These are phyloP conservation scores for Oceanodroma tethys DNA, from an alignment of 2,113 vertebrate genomes.

Conservation along the genomic window DNA sequence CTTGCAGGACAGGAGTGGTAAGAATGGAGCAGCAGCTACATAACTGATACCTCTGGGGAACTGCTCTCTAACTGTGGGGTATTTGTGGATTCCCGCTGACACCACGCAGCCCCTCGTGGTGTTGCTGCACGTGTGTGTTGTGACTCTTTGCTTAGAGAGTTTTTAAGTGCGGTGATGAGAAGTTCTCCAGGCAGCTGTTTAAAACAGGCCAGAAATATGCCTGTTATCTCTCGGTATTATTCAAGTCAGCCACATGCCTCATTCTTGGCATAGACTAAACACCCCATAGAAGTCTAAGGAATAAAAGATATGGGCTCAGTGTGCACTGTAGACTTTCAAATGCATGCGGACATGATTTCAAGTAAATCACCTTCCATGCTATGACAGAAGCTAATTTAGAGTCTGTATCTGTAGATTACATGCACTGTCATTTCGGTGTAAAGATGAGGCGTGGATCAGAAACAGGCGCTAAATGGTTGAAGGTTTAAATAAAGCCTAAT, in stretches of 20 bases:
- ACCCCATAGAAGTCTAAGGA: background rate
- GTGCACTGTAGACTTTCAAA: background rate
- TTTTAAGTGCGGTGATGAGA: background rate
- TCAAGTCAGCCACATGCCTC: background rate
- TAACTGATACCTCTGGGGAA: background rate
- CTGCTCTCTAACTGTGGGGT: background rate
- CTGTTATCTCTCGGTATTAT: background rate
- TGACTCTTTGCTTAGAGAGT: background rate
- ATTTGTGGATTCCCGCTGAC: background rate
- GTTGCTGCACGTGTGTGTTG: accelerated
- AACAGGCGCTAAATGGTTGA: background rate
- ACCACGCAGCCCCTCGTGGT: accelerated
- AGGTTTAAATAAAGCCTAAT: background rate
- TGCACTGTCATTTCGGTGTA: background rate
- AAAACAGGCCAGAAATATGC: background rate
- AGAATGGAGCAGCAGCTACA: background rate
- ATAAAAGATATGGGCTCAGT: background rate
- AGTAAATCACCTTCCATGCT: background rate
- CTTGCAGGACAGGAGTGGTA: background rate
- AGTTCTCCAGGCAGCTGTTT: background rate
- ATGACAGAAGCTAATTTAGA: background rate
- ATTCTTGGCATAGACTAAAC: background rate
- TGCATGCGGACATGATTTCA: background rate
- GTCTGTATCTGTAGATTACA: background rate
- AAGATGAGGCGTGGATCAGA: background rate